A percentile compares a stretch with the other conserved stretches of the same genome.
phyloP scores from a whole-genome alignment of 2,888 invertebrate genomes.

The Drosophila dives region DNA sequence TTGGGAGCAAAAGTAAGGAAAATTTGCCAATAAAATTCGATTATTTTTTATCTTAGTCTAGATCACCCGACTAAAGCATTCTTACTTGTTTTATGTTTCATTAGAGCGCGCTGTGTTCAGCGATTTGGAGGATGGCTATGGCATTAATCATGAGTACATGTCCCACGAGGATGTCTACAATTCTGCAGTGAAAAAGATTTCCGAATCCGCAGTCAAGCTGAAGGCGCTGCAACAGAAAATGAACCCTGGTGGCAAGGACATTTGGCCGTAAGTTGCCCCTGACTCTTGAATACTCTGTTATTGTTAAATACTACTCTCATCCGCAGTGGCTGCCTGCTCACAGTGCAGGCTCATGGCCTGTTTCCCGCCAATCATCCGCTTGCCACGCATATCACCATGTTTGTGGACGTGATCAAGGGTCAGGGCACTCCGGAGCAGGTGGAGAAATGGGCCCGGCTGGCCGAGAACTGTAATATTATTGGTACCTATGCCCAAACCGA shows the following conservation, averaged over 20 bases:
- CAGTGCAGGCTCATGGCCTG: conserved; percentile 47
- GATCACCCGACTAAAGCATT: too few species aligned
- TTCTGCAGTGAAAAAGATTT: conserved; percentile 89
- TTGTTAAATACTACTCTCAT: not conserved
- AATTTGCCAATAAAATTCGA: too few species aligned
- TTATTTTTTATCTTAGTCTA: too few species aligned
- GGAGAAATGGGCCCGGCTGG: conserved; percentile 92
- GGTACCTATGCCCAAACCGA: conserved; percentile 99
- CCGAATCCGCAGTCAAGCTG: conserved; percentile 87
- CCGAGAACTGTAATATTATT: conserved; percentile 92
- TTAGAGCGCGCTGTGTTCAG: conserved; percentile 80
- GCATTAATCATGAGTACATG: conserved; percentile 89
- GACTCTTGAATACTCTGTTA: not conserved
- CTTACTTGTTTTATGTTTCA: not conserved
- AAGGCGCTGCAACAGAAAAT: conserved; percentile 89
- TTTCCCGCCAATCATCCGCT: conserved; percentile 82
- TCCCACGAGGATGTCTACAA: conserved; percentile 94
- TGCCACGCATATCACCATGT: conserved; percentile 95
- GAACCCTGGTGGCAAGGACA: conserved; percentile 89
- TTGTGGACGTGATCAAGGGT: conserved; percentile 93
- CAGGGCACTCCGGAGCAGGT: conserved; percentile 95
- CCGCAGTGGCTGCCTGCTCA: conserved; percentile 43
- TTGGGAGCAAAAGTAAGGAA: too few species aligned
- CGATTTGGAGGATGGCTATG: conserved; percentile 88
- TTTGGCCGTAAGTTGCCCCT: conserved; percentile 87